phyloP scores from a whole-genome alignment of 1,140 invertebrate species.

The Drosophila tropicalis region DNA sequence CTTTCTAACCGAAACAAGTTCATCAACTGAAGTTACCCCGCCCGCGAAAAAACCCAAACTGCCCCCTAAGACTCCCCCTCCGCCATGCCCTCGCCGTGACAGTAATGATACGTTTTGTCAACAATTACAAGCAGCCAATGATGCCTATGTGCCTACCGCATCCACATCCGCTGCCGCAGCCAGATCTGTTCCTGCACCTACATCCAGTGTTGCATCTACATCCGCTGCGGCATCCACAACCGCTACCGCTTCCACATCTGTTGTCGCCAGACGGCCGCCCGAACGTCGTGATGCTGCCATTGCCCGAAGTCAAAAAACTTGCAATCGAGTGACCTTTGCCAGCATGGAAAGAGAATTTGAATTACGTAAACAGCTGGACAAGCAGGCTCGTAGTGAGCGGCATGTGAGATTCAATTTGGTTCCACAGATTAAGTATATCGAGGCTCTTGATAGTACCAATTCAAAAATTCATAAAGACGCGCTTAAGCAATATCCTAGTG shows the following conservation, averaged over 20 bases:
- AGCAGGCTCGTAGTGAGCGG: slow-evolving; percentile 18
- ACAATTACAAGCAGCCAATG: slow-evolving; percentile 33
- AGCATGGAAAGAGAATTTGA: slow-evolving; percentile 57
- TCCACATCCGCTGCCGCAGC: not conserved
- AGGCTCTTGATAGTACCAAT: slow-evolving; percentile 21
- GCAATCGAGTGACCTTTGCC: slow-evolving; percentile 69
- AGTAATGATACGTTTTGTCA: slow-evolving; percentile 49
- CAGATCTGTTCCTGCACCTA: not conserved
- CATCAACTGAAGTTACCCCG: slow-evolving; percentile 9
- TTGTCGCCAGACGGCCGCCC: not conserved
- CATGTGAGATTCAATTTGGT: slow-evolving; percentile 44
- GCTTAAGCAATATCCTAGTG: slow-evolving; percentile 39
- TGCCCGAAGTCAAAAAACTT: slow-evolving; percentile 59
- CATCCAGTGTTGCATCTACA: not conserved
- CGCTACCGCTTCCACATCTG: not conserved
- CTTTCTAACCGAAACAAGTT: slow-evolving; percentile 51
- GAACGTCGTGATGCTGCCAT: slow-evolving; percentile 49
- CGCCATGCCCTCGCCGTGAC: slow-evolving; percentile 7
- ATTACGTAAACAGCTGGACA: not conserved
- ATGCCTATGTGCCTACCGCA: not conserved
- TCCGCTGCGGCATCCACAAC: not conserved
- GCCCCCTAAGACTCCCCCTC: not conserved
- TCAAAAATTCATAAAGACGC: slow-evolving; percentile 43
- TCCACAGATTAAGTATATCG: slow-evolving; percentile 29
- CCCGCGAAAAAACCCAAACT: slow-evolving; percentile 36